Conservation (phyloP, 1,140 invertebrate species). For the Atopsyche davidsoni region DNA sequence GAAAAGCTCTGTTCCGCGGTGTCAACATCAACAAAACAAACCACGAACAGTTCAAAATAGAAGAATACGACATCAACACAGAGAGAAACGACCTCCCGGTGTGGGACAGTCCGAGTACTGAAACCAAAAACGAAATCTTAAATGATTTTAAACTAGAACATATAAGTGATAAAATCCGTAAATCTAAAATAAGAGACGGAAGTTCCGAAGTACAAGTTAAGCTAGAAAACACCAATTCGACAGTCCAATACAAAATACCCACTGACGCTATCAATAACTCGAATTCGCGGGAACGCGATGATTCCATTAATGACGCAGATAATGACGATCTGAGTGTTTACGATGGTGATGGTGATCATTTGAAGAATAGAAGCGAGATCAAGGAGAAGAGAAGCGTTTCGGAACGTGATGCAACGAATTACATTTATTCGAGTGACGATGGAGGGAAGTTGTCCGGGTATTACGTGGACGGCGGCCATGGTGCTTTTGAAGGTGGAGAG, state of each 20-base stretch:
- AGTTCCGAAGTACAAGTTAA: slow-evolving; percentile 19
- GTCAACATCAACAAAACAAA: slow-evolving; percentile 2
- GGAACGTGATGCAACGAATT: slow-evolving; percentile 17
- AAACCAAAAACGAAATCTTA: slow-evolving; percentile 26
- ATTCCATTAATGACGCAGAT: not conserved
- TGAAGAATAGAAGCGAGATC: not conserved
- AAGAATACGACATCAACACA: slow-evolving; percentile 14
- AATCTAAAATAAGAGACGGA: slow-evolving; percentile 12
- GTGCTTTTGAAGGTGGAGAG: not conserved
- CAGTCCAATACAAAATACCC: slow-evolving; percentile 14
- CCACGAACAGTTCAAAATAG: slow-evolving; percentile 1
- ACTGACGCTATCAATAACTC: slow-evolving; percentile 23
- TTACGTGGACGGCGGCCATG: slow-evolving; percentile 14
- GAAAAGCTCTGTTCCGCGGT: not conserved
- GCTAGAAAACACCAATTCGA: not conserved
- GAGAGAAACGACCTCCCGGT: slow-evolving; percentile 19
- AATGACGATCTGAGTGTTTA: slow-evolving; percentile 13
- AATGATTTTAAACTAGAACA: slow-evolving; percentile 28
- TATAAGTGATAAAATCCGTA: slow-evolving; percentile 19
- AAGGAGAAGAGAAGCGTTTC: slow-evolving; percentile 3
- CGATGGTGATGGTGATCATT: slow-evolving; percentile 9
- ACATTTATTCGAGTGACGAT: slow-evolving; percentile 16
- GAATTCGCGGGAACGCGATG: slow-evolving; percentile 1
- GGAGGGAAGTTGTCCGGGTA: slow-evolving; percentile 9
- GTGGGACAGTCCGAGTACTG: slow-evolving; percentile 23